Base-by-base conservation (phyloP, 2,797 vertebrate species). In the Urophycis tenuis region DNA sequence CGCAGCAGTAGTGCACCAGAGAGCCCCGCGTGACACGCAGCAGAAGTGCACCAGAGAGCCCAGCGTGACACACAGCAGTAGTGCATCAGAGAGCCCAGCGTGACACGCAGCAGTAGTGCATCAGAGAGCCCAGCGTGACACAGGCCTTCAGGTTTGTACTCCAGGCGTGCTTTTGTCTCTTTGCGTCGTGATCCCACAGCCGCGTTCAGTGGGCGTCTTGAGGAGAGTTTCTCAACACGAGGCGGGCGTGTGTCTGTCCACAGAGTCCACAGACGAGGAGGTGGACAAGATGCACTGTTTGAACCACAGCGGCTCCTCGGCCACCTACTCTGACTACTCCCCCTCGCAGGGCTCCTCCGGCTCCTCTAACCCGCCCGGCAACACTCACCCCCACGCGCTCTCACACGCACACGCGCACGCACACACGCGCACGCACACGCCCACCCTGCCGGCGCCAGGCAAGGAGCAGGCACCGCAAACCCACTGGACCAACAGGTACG, bases 241-340 rank as follows among this genome's bases (percentile, higher is more conserved):
- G 19, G 5, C 19, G 2, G 19, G 19, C 49, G 25, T 81, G 19
- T 67, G 19, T 80, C 32, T 85, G 72, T 60, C 25, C 86, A 84
- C 93, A 99, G 98, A 98, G 89, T 99, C 97, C 60, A 99, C 96
- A 69, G 98, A 99, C 87, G 98, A 99, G 82, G 98, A 98, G 91
- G 94, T 94, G 84, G 98, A 99, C 92, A 99, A 99, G 93, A 94
- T 96, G 89, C 97, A 99, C 87, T 96, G 96, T 94, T 92, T 97
- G 92, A 98, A 98, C 92, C 98, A 99, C 94, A 99, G 98, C 80
- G 96, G 97, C 89, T 99, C 98, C 89, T 99, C 98, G 60, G 98
- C 96, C 90, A 99, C 97, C 87, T 99, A 99, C 91, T 99, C 98
- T 19, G 98, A 99, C 94, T 99, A 99, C 92, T 99, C 98, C 41